Base-by-base conservation (phyloP, 1,140 invertebrate species). In the Lineus longissimus region DNA sequence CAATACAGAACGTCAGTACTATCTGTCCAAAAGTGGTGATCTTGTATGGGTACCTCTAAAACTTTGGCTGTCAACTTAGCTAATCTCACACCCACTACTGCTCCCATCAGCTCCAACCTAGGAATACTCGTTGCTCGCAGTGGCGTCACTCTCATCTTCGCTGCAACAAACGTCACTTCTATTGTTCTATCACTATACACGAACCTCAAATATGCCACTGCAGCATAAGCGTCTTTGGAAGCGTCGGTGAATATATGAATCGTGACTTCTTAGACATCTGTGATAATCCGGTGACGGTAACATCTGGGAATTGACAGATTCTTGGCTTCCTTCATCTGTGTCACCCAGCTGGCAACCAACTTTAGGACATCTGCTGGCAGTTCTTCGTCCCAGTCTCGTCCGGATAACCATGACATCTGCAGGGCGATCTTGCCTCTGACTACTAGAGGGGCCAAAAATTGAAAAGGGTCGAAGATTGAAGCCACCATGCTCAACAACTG, bases 1-100 rank as follows among this genome's bases (percentile, higher is more conserved):
- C 81, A 36, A 36, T 36, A 41, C 13, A 83, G 59, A 2, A 73
- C 73, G 15, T 82, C 72, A 2, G 61, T 73, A 0, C 79, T 82
- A 69, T 84, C 81, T 1, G 72, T 70, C 59, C 67, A 76, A 19
- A 61, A 47, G 13, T 9, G 2, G 7, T 15, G 19, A 11, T 4
- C 27, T 6, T 2, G 7, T 11, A 22, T 11, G 6, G 25, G 25
- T 6, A 59, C 19, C 19, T 59, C 33, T 31, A 59, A n/a, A 2
- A 33, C 19, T 19, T 59, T 41, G n/a, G 15, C 31, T 6, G 41
- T 22, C 41, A 15, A 2, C 22, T 13, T 15, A n/a, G 25, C n/a
- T 4, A 59, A 23, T n/a, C 40, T 4, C 2, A 59, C n/a, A 4
- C 58, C 58, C 13, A 33, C 11, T 4, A 41, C 58, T 22, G 58